Conservation (phyloP, 2,888 invertebrate species). For the Seira sanloemensis region DNA sequence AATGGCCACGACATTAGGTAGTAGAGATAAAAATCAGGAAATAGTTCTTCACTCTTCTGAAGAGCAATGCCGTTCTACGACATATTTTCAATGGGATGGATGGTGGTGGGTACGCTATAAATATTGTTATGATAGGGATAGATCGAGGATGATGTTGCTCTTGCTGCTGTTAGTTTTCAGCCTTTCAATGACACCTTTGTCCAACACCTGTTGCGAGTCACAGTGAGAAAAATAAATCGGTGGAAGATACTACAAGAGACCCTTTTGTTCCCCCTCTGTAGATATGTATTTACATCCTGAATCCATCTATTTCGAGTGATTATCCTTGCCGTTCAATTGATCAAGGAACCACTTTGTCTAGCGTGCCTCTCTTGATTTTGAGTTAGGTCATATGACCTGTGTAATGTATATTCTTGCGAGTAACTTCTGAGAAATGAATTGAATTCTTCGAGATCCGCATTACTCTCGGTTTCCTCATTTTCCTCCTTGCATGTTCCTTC, state of each 20-base stretch:
- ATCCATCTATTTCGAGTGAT: not conserved
- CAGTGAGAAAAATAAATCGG: slow-evolving; percentile 32
- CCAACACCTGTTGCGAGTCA: slow-evolving; percentile 71
- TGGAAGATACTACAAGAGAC: slow-evolving; percentile 1
- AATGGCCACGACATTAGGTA: slow-evolving; percentile 26
- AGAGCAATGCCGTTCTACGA: not conserved
- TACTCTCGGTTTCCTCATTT: too few relatives aligned
- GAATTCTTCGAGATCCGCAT: too few relatives aligned
- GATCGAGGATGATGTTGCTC: not conserved
- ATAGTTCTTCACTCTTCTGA: slow-evolving; percentile 35
- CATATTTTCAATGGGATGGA: not conserved
- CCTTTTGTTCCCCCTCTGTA: slow-evolving; percentile 3
- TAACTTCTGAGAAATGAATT: not conserved
- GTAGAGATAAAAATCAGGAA: slow-evolving; percentile 68
- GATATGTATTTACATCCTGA: not conserved
- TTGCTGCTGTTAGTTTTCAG: slow-evolving; percentile 17
- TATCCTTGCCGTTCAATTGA: not conserved
- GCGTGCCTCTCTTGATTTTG: not conserved
- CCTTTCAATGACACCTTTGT: slow-evolving; percentile 64
- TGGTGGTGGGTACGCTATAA: not conserved
- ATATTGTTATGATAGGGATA: too few relatives aligned
- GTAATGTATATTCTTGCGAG: too few relatives aligned
- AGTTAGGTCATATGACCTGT: too few relatives aligned
- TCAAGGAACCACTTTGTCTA: not conserved
- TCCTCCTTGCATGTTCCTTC: not conserved